phyloP scores from a whole-genome alignment of 2,888 invertebrate species.

The Diabrotica balteata region DNA sequence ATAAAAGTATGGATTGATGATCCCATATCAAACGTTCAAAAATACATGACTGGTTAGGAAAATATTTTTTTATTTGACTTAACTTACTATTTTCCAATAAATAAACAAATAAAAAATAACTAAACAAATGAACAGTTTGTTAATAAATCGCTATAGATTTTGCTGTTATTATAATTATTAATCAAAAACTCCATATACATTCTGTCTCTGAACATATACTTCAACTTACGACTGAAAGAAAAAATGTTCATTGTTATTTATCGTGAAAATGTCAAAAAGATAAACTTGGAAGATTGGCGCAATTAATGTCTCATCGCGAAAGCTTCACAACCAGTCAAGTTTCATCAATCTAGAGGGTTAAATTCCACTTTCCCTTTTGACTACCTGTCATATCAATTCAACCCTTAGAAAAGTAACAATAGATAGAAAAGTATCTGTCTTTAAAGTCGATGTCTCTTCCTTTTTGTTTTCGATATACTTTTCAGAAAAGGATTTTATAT shows the following conservation, averaged over 20 bases:
- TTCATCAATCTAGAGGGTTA: slow-evolving; percentile 31
- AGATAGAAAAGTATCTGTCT: slow-evolving; percentile 26
- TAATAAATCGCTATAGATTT: background rate
- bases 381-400: slow-evolving; percentile 36
- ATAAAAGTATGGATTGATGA: too few species aligned
- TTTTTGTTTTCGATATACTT: slow-evolving; percentile 24
- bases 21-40: too few species aligned
- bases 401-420: slow-evolving; percentile 25
- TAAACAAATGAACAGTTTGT: too few species aligned
- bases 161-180: background rate
- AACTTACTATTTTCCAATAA: too few species aligned
- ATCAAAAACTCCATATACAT: background rate
- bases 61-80: too few species aligned
- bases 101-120: too few species aligned
- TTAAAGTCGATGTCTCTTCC: slow-evolving; percentile 22
- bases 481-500: too few species aligned
- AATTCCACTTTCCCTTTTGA: slow-evolving; percentile 30
- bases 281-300: slow-evolving; percentile 21
- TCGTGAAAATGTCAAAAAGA: slow-evolving; percentile 16
- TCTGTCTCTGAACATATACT: background rate
- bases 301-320: slow-evolving; percentile 27
- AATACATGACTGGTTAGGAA: too few species aligned
- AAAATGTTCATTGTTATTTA: slow-evolving; percentile 2
- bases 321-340: slow-evolving; percentile 25
- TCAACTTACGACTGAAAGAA: background rate